Evolutionary conservation across 1,140 invertebrate genomes (phyloP).

Genomic region (Calephelis nemesis): DNA sequence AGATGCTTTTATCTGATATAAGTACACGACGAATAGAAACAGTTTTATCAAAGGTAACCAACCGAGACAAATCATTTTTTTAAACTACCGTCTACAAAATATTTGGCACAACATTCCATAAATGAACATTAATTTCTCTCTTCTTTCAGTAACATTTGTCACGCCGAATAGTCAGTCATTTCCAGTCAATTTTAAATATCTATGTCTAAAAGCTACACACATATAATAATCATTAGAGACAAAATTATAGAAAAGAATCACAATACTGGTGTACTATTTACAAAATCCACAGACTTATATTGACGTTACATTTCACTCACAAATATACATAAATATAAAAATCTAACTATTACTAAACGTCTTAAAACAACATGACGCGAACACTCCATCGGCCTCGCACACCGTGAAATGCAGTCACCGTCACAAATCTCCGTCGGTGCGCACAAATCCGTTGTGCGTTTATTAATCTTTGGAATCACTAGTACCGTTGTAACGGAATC

Average conservation of each 20-base stretch:
- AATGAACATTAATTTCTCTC: slow-evolving; percentile 1
- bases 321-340: slow-evolving; percentile 73
- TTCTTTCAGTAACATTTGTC: neutral
- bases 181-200: slow-evolving; percentile 5
- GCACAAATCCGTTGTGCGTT: slow-evolving; percentile 11
- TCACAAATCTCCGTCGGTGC: slow-evolving; percentile 7
- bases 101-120: slow-evolving; percentile 66
- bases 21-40: too few relatives aligned
- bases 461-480: slow-evolving; percentile 34
- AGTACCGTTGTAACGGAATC: slow-evolving; percentile 16
- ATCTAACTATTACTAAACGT: slow-evolving; percentile 44
- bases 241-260: slow-evolving; percentile 43
- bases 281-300: slow-evolving; percentile 41
- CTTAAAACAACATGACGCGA: slow-evolving; percentile 32
- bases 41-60: neutral
- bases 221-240: neutral
- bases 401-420: slow-evolving; percentile 8
- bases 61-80: neutral
- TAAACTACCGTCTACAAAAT: slow-evolving; percentile 52
- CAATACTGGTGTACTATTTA: slow-evolving; percentile 69
- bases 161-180: slow-evolving; percentile 8
- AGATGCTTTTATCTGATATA: neutral
- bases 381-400: slow-evolving; percentile 29
- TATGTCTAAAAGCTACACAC: slow-evolving; percentile 11
- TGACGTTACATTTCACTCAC: slow-evolving; percentile 44